Evolutionary conservation across 2,113 vertebrate species (phyloP), one percentile per base, ranked within the genome.

Genomic region (cat (Felis catus)): DNA sequence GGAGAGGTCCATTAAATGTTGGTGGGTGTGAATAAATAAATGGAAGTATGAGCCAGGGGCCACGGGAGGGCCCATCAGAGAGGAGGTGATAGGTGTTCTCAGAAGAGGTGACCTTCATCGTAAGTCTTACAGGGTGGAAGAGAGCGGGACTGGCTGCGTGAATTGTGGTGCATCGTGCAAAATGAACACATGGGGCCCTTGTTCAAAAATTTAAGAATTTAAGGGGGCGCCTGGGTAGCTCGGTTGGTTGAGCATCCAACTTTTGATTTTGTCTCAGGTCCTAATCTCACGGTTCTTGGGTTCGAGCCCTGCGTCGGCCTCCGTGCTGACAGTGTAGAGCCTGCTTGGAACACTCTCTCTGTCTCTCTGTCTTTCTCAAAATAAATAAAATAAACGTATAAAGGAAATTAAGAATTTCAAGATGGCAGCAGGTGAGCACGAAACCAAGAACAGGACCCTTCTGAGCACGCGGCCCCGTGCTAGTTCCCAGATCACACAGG

Each of bases 401-500:
- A 9, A 3, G 9, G 58, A 61, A 61, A 15, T 12, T 36, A 79
- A 53, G 91, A 58, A 61, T 73, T 76, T 78, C 91, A n/a, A 8
- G 66, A 29, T 41, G 55, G 55, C 1, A 15, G 1, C 11, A 55
- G 65, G 11, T 12, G 23, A 29, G 12, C 27, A 0, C 51, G 41
- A 8, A 53, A 39, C 23, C 58, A 33, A 23, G 58, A 10, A 1
- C 7, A 21, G 29, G 65, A 66, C 15, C 0, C 39, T 61, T 25
- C 27, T 12, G 7, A 21, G 5, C 5, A 2, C 4, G 1, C 25
- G 7, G 13, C 31, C 33, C 39, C 4, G 1, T 68, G 55, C 11
- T 5, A 10, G 12, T 0, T 1, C 31, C 5, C 4, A 33, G 25
- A 10, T 36, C 55, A 31, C 5, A 0, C 2, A 15, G 6, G 48